Percentiles rank a stretch among this genome's conserved stretches.
These are phyloP conservation scores for Drosophila nasuta DNA, from an alignment of 1,140 invertebrate genomes.

Conservation along the genomic window DNA sequence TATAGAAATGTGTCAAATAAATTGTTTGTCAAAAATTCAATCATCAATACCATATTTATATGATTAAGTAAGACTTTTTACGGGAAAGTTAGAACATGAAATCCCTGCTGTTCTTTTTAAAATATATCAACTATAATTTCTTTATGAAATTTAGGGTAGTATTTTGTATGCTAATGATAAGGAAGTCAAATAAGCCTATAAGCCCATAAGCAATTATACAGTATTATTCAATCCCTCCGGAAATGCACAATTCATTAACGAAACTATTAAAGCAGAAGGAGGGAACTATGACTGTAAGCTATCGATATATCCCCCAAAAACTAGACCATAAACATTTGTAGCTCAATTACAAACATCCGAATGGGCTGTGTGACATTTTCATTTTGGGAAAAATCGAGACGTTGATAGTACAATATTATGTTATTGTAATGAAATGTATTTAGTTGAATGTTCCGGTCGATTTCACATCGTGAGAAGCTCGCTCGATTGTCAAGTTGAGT, in stretches of 20 bases:
- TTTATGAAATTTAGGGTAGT: too few relatives aligned
- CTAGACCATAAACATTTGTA: background rate
- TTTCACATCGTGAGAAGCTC: constrained; percentile 42
- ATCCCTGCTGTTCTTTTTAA: too few relatives aligned
- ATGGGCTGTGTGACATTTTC: background rate
- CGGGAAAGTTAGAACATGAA: too few relatives aligned
- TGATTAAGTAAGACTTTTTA: too few relatives aligned
- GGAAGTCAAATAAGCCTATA: too few relatives aligned
- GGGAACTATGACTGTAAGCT: background rate
- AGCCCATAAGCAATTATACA: too few relatives aligned
- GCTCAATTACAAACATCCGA: background rate
- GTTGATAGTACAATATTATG: constrained; percentile 2
- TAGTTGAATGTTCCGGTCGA: constrained; percentile 38
- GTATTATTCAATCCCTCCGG: background rate
- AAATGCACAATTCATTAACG: background rate
- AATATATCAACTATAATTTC: too few relatives aligned
- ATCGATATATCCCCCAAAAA: background rate
- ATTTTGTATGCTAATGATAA: too few relatives aligned
- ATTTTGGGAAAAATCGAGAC: constrained; percentile 8
- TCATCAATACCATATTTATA: too few relatives aligned
- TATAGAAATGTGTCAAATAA: too few relatives aligned
- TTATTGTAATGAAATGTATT: constrained; percentile 13
- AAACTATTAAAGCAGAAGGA: background rate
- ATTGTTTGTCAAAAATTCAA: too few relatives aligned
- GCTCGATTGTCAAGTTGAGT: constrained; percentile 1